Evolutionary conservation across 2,888 invertebrate genomes (phyloP), one percentile per base, ranked within the genome.

Genomic region (Cistogaster globosa): DNA sequence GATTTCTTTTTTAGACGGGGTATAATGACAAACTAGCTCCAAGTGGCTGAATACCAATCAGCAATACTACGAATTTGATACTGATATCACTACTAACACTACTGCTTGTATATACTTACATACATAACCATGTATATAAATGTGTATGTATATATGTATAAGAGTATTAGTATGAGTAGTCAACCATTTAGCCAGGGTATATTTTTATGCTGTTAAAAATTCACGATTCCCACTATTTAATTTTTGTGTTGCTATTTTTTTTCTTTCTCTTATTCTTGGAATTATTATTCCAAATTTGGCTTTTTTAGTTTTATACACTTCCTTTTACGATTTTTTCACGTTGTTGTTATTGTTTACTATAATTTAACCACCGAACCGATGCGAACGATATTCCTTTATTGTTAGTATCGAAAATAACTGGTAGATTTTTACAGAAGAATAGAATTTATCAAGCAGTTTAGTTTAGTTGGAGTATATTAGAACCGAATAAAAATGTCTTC

Each of bases 1-100:
- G 85, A 82, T 85, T 85, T 78, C 82, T 82, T 45, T 45, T 58
- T 72, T 75, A 71, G 71, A 79, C 84, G 81, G 84, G 76, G 84
- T 86, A 86, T 87, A 86, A 87, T 87, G 74, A 80, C 86, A 87
- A 86, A 88, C 87, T 88, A 87, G 86, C 84, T 87, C 81, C 82
- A 78, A 87, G 87, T 87, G 88, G 88, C 88, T 90, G 88, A 89
- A 88, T 89, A 87, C 88, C 89, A 89, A 89, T 88, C 88, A 88
- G 88, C 89, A 88, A 86, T 87, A 79, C 86, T 83, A 84, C 85
- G 86, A 86, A 84, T 81, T 78, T 86, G 86, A 83, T 82, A 85
- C 75, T 67, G 82, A 83, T 83, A 71, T 74, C 67, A 53, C 58
- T 36, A 38, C 71, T 75, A 32, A 0, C 8, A 32, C 32, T 8